Percentiles rank a stretch among this genome's conserved stretches.
Evolutionary conservation across 2,888 invertebrate species (phyloP).

Genomic region (Hydraecia micacea): DNA sequence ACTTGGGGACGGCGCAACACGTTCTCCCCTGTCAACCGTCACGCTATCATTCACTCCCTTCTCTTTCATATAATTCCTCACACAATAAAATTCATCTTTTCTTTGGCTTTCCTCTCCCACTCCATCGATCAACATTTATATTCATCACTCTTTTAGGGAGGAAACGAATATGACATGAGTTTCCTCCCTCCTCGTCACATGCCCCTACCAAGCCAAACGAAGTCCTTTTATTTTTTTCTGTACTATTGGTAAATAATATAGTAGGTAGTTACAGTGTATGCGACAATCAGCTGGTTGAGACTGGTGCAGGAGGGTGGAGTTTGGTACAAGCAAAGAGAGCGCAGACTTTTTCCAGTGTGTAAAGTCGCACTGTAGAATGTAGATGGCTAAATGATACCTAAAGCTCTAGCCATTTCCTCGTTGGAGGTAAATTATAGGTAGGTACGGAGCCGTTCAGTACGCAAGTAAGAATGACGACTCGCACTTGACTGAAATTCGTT

Average conservation of each 20-base stretch:
- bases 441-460: background rate
- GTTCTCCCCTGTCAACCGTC: background rate
- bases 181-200: background rate
- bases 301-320: background rate
- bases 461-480: background rate
- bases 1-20: background rate
- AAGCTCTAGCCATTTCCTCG: background rate
- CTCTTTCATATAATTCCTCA: background rate
- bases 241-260: background rate
- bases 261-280: background rate
- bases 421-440: background rate
- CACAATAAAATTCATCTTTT: background rate
- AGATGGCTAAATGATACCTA: background rate
- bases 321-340: background rate
- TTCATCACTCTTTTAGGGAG: background rate
- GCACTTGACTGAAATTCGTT: background rate
- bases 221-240: background rate
- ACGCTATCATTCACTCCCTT: background rate
- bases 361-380: background rate
- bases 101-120: background rate
- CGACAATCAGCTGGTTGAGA: background rate
- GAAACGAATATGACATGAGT: background rate
- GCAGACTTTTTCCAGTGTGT: background rate
- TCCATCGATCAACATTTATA: background rate
- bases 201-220: background rate